phyloP scores from a whole-genome alignment of 1,140 invertebrate genomes.

The Calliphora vicina region DNA sequence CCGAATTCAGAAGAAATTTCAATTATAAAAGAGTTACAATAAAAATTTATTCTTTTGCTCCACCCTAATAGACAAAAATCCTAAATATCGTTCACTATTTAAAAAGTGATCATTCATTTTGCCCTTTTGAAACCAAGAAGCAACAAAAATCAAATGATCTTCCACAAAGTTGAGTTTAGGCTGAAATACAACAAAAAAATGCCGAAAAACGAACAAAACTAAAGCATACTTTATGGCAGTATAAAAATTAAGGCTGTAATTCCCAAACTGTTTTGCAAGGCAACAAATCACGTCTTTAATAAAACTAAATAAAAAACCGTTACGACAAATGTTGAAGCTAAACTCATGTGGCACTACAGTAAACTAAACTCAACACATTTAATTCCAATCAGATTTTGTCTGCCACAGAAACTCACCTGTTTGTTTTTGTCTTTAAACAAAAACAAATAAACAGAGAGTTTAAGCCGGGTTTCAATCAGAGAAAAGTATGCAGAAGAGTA shows the following conservation, averaged over 20 bases:
- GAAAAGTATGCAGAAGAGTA: too few relatives aligned
- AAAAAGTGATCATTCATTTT: too few relatives aligned
- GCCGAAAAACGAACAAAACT: background rate
- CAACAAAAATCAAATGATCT: too few relatives aligned
- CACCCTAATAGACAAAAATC: too few relatives aligned
- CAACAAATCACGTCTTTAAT: background rate
- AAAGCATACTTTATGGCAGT: background rate
- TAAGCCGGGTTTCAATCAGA: background rate
- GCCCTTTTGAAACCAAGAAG: too few relatives aligned
- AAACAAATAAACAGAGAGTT: background rate
- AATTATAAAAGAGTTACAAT: too few relatives aligned
- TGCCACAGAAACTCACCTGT: background rate
- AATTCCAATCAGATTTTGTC: background rate
- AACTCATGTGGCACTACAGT: too few relatives aligned
- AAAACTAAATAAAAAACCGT: background rate
- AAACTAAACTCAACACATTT: too few relatives aligned
- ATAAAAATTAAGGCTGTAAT: background rate
- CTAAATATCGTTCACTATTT: too few relatives aligned
- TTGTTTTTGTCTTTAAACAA: background rate
- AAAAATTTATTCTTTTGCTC: too few relatives aligned
- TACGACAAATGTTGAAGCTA: background rate
- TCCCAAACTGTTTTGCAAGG: background rate
- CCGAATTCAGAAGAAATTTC: too few relatives aligned
- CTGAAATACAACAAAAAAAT: background rate
- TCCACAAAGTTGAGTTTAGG: too few relatives aligned